A percentile compares a stretch with the other conserved stretches of the same genome.
Evolutionary conservation across 1,140 invertebrate genomes (phyloP).

Genomic region (Drosophila mauritiana): DNA sequence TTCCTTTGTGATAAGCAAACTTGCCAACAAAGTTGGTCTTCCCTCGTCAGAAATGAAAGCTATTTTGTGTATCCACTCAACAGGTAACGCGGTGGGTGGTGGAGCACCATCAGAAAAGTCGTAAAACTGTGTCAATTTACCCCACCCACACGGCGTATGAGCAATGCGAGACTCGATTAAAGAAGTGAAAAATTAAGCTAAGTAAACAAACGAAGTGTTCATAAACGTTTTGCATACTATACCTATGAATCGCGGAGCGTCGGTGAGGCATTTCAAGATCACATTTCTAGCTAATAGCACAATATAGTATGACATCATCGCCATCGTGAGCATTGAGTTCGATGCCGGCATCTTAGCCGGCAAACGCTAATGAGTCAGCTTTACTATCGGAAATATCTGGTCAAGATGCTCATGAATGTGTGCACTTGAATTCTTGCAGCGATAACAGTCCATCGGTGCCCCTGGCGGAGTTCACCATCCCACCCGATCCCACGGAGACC

Average conservation of each 20-base stretch:
- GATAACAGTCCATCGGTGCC: slow-evolving; percentile 54
- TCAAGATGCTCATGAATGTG: slow-evolving; percentile 17
- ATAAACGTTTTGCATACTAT: slow-evolving; percentile 26
- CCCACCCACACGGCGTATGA: slow-evolving; percentile 54
- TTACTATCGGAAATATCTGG: slow-evolving; percentile 33
- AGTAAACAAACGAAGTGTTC: slow-evolving; percentile 27
- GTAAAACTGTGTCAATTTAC: slow-evolving; percentile 66
- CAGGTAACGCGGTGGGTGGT: slow-evolving; percentile 43
- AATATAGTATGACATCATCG: slow-evolving; percentile 59
- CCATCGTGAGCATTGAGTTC: slow-evolving; percentile 21
- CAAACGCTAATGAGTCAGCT: slow-evolving; percentile 67
- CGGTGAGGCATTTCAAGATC: slow-evolving; percentile 47
- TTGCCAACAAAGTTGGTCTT: slow-evolving; percentile 15
- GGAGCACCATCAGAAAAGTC: slow-evolving; percentile 19
- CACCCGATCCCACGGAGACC: slow-evolving; percentile 50
- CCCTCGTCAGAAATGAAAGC: slow-evolving; percentile 31
- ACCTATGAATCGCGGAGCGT: background rate
- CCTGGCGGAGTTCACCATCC: slow-evolving; percentile 58
- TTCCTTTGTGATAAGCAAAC: slow-evolving; percentile 4
- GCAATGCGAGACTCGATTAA: slow-evolving; percentile 56
- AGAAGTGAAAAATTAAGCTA: slow-evolving; percentile 43
- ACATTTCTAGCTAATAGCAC: slow-evolving; percentile 30
- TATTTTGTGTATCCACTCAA: slow-evolving; percentile 49
- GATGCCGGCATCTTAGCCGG: slow-evolving; percentile 40
- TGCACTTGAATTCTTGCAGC: slow-evolving; percentile 24